Conservation (phyloP, 92 coral and sea anemone genomes). For the Heteractis magnifica region DNA sequence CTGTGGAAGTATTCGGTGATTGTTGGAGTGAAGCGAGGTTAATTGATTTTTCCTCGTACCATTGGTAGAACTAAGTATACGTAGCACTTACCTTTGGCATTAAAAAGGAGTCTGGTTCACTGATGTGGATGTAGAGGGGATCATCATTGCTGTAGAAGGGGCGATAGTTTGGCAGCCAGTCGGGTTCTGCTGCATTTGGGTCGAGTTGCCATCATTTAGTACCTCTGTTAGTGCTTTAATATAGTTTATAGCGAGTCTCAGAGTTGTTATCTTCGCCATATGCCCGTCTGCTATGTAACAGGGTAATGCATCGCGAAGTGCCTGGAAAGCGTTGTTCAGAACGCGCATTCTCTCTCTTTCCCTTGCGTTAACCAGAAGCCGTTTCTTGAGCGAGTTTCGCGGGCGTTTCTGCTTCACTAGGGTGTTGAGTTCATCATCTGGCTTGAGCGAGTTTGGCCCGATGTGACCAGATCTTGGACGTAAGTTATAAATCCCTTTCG, state of each 20-base stretch:
- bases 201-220: conserved; percentile 63
- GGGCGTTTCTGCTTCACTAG: conserved; percentile 73
- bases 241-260: conserved; percentile 94
- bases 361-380: conserved; percentile 94
- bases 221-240: conserved; percentile 96
- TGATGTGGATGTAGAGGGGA: conserved; percentile 15
- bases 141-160: conserved; percentile 24
- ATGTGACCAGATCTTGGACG: conserved; percentile 66
- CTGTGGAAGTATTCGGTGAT: not conserved
- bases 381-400: conserved; percentile 85
- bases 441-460: conserved; percentile 51
- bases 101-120: conserved; percentile 22
- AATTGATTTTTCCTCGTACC: not conserved
- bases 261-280: conserved; percentile 97
- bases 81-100: not conserved
- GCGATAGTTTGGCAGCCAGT: conserved; percentile 21
- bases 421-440: conserved; percentile 49
- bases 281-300: conserved; percentile 99
- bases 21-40: not conserved
- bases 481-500: conserved; percentile 85
- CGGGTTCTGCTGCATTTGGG: conserved; percentile 25
- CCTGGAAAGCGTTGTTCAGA: conserved; percentile 90
- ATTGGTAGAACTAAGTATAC: not conserved
- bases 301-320: conserved; percentile 94
- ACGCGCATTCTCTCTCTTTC: conserved; percentile 97